These are phyloP conservation scores for Embidobia sp. DNA, from an alignment of 2,888 invertebrate species.

Conservation along the genomic window DNA sequence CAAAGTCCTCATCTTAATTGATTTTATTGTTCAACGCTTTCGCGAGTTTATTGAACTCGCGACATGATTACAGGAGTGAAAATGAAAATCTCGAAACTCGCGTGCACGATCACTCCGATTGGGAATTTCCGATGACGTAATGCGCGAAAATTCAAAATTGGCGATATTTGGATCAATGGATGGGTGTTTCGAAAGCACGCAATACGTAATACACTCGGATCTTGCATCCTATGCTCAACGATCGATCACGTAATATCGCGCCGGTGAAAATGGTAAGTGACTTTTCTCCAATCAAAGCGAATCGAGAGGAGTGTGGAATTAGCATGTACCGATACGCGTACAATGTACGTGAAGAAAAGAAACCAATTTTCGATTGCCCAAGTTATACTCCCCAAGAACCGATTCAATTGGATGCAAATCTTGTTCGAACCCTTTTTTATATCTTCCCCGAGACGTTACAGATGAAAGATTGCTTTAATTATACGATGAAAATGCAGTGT, in stretches of 20 bases:
- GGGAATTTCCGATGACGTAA: too few relatives aligned
- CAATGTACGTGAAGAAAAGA: neutral
- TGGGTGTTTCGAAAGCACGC: constrained; percentile 19
- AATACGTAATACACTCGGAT: constrained; percentile 30
- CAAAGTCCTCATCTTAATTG: too few relatives aligned
- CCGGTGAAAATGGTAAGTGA: constrained; percentile 48
- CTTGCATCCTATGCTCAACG: constrained; percentile 30
- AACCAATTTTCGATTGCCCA: too few relatives aligned
- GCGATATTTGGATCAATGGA: constrained; percentile 27
- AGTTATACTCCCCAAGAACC: too few relatives aligned
- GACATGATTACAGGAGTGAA: neutral
- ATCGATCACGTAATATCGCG: constrained; percentile 47
- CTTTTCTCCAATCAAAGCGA: constrained; percentile 47
- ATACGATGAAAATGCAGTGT: constrained; percentile 20
- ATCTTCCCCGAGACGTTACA: neutral
- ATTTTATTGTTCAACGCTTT: constrained; percentile 11
- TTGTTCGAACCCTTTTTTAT: too few relatives aligned
- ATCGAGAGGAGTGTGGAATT: constrained; percentile 36
- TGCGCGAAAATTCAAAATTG: constrained; percentile 1
- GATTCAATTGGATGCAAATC: too few relatives aligned
- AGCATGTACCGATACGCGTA: constrained; percentile 16
- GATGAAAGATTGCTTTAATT: constrained; percentile 12
- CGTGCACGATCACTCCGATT: too few relatives aligned
- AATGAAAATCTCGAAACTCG: too few relatives aligned
- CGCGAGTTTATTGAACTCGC: constrained; percentile 8